Evolutionary conservation across 2,113 vertebrate species (phyloP).

Genomic region (Trematomus loennbergii): DNA sequence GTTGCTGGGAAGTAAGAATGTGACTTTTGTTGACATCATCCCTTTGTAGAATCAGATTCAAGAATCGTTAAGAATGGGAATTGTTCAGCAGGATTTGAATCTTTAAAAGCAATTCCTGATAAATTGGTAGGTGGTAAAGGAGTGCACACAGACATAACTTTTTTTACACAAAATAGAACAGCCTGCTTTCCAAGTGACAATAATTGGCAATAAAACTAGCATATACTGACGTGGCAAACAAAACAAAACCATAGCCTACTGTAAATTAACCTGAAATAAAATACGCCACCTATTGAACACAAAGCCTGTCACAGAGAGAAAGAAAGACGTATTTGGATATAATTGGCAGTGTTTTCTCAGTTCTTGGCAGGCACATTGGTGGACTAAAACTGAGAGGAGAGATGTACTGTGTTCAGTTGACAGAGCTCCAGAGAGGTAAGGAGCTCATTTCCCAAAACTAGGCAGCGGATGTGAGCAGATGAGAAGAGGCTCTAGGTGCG

Average conservation of each 20-base stretch:
- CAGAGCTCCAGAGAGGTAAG: conserved; percentile 47
- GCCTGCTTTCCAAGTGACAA: no score
- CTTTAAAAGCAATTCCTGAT: no score
- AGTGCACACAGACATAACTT: no score
- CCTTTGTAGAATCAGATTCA: no score
- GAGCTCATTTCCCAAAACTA: conserved; percentile 46
- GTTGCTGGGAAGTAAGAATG: no score
- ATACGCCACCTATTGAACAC: conserved; percentile 24
- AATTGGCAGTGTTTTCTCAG: conserved; percentile 38
- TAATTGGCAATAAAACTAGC: neutral
- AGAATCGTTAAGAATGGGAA: no score
- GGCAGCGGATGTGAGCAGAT: conserved; percentile 54
- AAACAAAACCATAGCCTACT: conserved; percentile 3
- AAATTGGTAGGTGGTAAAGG: no score
- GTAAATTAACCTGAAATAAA: conserved; percentile 41
- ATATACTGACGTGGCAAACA: conserved; percentile 6
- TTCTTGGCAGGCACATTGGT: conserved; percentile 34
- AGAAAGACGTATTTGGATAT: conserved; percentile 35
- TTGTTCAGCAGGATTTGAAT: no score
- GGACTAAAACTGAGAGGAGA: conserved; percentile 31
- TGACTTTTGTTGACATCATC: no score
- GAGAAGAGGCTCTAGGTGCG: conserved; percentile 44
- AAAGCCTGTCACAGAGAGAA: conserved; percentile 4
- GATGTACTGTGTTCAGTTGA: conserved; percentile 20
- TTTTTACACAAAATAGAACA: no score